A percentile compares a stretch with the other conserved stretches of the same genome.
phyloP scores from a whole-genome alignment of 2,797 vertebrate genomes.

The Macropodus opercularis region DNA sequence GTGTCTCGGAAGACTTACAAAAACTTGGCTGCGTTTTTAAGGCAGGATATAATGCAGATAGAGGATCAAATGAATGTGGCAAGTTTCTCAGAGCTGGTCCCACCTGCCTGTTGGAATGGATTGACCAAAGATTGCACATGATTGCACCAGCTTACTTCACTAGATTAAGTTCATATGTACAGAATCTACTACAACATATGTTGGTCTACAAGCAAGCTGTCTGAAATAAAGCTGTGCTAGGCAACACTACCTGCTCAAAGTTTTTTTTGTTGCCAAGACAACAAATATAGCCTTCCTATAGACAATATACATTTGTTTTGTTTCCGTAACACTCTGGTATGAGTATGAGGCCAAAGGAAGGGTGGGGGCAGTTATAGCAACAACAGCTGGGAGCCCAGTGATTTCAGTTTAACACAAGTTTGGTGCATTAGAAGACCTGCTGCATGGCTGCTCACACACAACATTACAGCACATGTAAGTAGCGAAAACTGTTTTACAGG shows the following conservation, averaged over 20 bases:
- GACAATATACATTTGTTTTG: background rate
- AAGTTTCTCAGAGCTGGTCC: slow-evolving; percentile 35
- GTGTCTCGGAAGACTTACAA: background rate
- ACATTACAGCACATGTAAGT: slow-evolving; percentile 16
- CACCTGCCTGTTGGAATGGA: slow-evolving; percentile 43
- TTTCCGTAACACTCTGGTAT: slow-evolving; percentile 3
- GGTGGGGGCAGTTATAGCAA: slow-evolving; percentile 2
- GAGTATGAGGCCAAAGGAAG: slow-evolving; percentile 9
- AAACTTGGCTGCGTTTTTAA: background rate
- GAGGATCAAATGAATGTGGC: slow-evolving; percentile 28
- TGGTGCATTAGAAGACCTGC: slow-evolving; percentile 37
- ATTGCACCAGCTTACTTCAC: slow-evolving; percentile 25
- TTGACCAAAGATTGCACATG: slow-evolving; percentile 48
- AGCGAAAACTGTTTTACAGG: slow-evolving; percentile 6
- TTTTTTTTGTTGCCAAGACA: background rate
- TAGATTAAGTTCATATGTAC: too few relatives aligned
- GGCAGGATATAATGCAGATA: slow-evolving; percentile 8
- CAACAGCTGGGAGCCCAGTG: slow-evolving; percentile 33
- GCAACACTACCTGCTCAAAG: background rate
- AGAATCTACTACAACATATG: too few relatives aligned
- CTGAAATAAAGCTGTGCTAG: background rate
- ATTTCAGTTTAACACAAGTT: slow-evolving; percentile 49
- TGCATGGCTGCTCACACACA: slow-evolving; percentile 37
- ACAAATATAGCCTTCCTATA: slow-evolving; percentile 1
- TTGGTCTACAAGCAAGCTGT: slow-evolving; percentile 36